phyloP scores from a whole-genome alignment of 2,888 invertebrate genomes.

The Ennomos quercinarius region DNA sequence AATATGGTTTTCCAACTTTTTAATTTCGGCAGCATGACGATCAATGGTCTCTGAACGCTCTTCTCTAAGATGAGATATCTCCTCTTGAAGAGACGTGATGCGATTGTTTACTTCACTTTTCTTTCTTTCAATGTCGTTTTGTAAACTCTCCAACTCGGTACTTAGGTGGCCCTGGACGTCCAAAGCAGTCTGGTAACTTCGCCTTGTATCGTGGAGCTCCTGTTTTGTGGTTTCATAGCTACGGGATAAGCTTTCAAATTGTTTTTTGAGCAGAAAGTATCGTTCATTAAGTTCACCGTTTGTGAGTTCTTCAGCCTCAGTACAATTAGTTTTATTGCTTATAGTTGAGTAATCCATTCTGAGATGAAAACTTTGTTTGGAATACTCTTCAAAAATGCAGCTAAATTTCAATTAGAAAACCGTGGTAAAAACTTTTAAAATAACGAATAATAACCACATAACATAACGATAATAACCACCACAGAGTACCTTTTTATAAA shows the following conservation, averaged over 20 bases:
- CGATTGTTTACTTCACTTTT: slow-evolving; percentile 63
- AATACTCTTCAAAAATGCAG: too few relatives aligned
- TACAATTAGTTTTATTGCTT: slow-evolving; percentile 73
- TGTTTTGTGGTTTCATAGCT: slow-evolving; percentile 74
- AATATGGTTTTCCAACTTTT: slow-evolving; percentile 64
- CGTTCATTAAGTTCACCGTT: slow-evolving; percentile 72
- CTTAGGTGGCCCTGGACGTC: slow-evolving; percentile 76
- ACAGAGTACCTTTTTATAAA: too few relatives aligned
- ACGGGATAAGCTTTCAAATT: slow-evolving; percentile 66
- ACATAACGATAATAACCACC: too few relatives aligned
- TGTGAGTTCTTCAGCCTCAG: slow-evolving; percentile 70
- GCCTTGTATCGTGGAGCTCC: slow-evolving; percentile 72
- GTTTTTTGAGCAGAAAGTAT: slow-evolving; percentile 73
- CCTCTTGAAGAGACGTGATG: slow-evolving; percentile 68
- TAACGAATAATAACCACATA: too few relatives aligned
- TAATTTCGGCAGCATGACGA: slow-evolving; percentile 63
- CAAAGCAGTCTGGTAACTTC: slow-evolving; percentile 75
- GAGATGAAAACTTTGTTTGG: slow-evolving; percentile 1
- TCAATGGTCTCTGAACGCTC: slow-evolving; percentile 67
- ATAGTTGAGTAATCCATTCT: slow-evolving; percentile 79
- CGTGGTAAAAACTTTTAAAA: too few relatives aligned
- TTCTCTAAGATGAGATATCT: slow-evolving; percentile 64
- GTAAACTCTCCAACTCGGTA: slow-evolving; percentile 72
- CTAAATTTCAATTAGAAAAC: too few relatives aligned
- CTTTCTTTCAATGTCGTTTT: slow-evolving; percentile 66